phyloP scores from a whole-genome alignment of 2,113 vertebrate species.

The Diphyllodes magnificus region DNA sequence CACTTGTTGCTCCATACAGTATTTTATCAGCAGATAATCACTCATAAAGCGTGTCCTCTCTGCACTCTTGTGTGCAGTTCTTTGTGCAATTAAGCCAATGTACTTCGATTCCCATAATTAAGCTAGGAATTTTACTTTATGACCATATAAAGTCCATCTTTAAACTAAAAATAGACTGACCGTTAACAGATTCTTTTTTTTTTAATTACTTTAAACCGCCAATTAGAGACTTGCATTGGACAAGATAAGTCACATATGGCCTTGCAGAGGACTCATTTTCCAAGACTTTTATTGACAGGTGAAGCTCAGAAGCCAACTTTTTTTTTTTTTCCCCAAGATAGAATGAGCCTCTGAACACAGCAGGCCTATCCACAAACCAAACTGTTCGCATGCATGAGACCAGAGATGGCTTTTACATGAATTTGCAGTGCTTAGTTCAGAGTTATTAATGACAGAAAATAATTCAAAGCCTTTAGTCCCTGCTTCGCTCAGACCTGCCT shows the following conservation, averaged over 20 bases:
- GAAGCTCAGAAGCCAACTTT: background rate
- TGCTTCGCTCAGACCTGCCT: background rate
- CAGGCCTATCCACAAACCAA: background rate
- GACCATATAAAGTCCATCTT: background rate
- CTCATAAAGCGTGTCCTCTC: background rate
- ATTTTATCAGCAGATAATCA: background rate
- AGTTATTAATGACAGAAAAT: constrained; percentile 9
- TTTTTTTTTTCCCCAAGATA: background rate
- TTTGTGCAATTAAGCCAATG: background rate
- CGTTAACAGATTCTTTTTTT: background rate
- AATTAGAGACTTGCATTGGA: background rate
- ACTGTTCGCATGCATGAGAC: background rate
- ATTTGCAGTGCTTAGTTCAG: background rate
- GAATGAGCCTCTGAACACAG: background rate
- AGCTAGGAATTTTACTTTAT: constrained; percentile 28
- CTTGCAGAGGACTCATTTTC: background rate
- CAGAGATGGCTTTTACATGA: background rate
- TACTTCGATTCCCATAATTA: background rate
- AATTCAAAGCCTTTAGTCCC: background rate
- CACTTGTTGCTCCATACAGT: background rate
- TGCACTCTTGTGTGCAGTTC: background rate
- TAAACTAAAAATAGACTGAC: constrained; percentile 11
- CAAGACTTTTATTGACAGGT: background rate
- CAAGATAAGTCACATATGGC: background rate
- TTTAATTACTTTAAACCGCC: background rate